Conservation (phyloP, 2,797 vertebrate species). For the Sebastiscus albofasciatus region DNA sequence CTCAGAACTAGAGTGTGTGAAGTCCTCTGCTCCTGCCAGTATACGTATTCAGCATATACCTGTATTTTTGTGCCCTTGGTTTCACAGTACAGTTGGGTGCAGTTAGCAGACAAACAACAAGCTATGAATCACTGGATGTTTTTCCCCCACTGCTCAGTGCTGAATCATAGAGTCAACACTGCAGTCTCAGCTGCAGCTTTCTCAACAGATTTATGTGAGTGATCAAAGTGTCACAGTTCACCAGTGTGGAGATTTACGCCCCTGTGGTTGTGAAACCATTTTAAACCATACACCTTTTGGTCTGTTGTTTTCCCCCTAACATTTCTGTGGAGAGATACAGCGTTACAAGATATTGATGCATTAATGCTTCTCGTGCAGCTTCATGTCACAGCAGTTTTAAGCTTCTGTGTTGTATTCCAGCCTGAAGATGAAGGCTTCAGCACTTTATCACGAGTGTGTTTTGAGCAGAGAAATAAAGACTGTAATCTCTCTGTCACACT, state of each 20-base stretch:
- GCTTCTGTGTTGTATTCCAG: background rate
- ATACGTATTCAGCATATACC: background rate
- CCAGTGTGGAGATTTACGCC: constrained; percentile 24
- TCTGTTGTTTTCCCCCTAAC: background rate
- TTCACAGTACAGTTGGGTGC: constrained; percentile 1
- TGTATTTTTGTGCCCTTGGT: background rate
- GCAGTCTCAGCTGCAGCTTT: constrained; percentile 45
- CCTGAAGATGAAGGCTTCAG: background rate
- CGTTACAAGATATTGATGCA: background rate
- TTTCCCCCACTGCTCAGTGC: constrained; percentile 20
- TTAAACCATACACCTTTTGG: constrained; percentile 7
- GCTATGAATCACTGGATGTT: constrained; percentile 45
- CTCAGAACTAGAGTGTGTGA: background rate
- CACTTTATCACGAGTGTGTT: background rate
- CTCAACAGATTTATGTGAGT: constrained; percentile 30
- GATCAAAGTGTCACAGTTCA: constrained; percentile 27
- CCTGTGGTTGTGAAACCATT: constrained; percentile 22
- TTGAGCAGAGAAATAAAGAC: background rate
- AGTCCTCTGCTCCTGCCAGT: too few relatives aligned
- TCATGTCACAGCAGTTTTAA: background rate
- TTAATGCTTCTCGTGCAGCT: background rate
- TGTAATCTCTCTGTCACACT: background rate
- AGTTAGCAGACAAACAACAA: constrained; percentile 32
- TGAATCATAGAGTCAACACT: constrained; percentile 45
- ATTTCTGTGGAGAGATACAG: background rate